Conservation (phyloP, 2,113 vertebrate species). For the Callaeas wilsoni region DNA sequence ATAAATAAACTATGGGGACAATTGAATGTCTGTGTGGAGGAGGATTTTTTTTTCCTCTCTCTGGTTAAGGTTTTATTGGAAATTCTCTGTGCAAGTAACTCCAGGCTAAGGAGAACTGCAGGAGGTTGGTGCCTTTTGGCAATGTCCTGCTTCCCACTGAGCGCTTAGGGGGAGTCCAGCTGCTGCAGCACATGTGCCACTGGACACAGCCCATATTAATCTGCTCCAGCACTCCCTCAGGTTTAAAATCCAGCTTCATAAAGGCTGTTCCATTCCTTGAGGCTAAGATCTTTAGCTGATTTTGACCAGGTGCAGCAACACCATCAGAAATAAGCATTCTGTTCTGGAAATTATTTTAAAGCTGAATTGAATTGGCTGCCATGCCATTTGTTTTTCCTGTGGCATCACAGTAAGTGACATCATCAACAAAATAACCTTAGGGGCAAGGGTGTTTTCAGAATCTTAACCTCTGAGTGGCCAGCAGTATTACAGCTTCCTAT, state of each 20-base stretch:
- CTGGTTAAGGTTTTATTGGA: not conserved
- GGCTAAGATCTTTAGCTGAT: not conserved
- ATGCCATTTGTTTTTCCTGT: conserved; percentile 13
- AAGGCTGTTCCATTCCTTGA: not conserved
- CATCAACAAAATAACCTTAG: conserved; percentile 29
- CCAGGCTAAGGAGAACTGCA: not conserved
- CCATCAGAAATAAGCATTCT: not conserved
- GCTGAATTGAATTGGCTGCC: conserved; percentile 18
- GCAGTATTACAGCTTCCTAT: conserved; percentile 3
- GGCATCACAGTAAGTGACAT: conserved; percentile 46
- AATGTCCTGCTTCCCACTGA: not conserved
- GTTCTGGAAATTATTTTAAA: conserved; percentile 32
- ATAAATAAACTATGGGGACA: not conserved
- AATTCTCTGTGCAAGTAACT: not conserved
- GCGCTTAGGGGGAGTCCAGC: not conserved
- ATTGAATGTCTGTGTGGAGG: not conserved
- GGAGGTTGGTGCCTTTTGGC: conserved; percentile 1
- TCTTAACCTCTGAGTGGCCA: not conserved
- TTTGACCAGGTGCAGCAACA: not conserved
- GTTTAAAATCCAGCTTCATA: conserved; percentile 5
- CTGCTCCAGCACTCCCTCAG: not conserved
- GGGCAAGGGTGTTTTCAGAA: not conserved
- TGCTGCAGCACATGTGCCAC: not conserved
- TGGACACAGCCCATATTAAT: not conserved
- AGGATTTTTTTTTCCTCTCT: not conserved